phyloP scores from a whole-genome alignment of 1,140 invertebrate species.

The Rhynchophorus ferrugineus region DNA sequence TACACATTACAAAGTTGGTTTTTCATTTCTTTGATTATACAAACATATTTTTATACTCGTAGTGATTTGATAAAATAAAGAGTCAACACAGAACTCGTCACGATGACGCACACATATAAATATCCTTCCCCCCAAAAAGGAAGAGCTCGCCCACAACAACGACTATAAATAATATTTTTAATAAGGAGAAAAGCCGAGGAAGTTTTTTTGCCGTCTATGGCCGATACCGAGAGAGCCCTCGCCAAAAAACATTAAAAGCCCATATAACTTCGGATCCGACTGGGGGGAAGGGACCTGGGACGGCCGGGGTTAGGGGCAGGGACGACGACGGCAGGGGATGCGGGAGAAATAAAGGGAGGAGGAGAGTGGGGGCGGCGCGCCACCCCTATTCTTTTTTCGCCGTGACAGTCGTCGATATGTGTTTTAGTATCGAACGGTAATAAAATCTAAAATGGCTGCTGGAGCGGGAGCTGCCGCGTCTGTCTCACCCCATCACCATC shows the following conservation, averaged over 20 bases:
- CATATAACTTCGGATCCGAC: slow-evolving; percentile 10
- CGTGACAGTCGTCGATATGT: slow-evolving; percentile 32
- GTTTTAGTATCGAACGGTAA: slow-evolving; percentile 41
- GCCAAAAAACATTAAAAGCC: slow-evolving; percentile 23
- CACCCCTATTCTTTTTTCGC: slow-evolving; percentile 7
- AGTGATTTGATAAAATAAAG: too few relatives aligned
- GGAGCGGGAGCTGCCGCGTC: slow-evolving; percentile 30
- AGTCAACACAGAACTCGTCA: too few relatives aligned
- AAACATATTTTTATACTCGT: too few relatives aligned
- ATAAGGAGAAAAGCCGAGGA: slow-evolving; percentile 3
- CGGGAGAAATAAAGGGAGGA: too few relatives aligned
- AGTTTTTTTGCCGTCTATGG: background rate
- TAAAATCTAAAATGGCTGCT: slow-evolving; percentile 41
- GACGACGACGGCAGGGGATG: too few relatives aligned
- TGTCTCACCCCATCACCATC: slow-evolving; percentile 28
- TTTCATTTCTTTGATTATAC: too few relatives aligned
- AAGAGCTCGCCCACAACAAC: background rate
- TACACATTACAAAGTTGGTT: too few relatives aligned
- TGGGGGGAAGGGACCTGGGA: background rate
- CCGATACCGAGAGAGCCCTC: slow-evolving; percentile 1
- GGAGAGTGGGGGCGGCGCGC: background rate
- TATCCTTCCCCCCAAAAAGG: too few relatives aligned
- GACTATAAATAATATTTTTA: slow-evolving; percentile 1
- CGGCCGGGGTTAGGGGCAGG: background rate
- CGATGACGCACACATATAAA: too few relatives aligned